A percentile compares a stretch with the other conserved stretches of the same genome.
Evolutionary conservation across 2,113 vertebrate species (phyloP).

Genomic region (Neofelis nebulosa): DNA sequence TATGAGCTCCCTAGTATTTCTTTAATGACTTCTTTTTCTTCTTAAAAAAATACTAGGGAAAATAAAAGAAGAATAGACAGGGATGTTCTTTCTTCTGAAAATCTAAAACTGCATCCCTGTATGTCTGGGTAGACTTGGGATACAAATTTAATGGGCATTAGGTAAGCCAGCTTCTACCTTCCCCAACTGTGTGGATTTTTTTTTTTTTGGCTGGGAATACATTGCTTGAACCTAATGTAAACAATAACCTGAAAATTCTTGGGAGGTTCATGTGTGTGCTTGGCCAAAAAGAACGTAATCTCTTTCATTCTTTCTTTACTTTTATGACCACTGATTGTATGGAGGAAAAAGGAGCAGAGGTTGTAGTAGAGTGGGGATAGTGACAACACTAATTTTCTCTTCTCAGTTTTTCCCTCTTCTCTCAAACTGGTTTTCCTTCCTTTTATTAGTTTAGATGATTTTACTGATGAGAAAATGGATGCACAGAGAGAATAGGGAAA

Average conservation of each 20-base stretch:
- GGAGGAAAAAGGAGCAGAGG: neutral
- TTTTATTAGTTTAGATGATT: constrained; percentile 1
- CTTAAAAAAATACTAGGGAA: neutral
- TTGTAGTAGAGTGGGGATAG: neutral
- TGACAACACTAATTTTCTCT: neutral
- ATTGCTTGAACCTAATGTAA: neutral
- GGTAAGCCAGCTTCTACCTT: neutral
- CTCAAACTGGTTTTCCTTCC: neutral
- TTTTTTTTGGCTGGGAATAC: neutral
- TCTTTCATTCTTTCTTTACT: neutral
- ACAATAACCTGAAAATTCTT: neutral
- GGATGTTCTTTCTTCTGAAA: neutral
- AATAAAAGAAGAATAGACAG: neutral
- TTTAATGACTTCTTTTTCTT: neutral
- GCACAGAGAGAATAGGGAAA: neutral
- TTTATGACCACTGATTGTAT: neutral
- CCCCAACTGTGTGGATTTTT: neutral
- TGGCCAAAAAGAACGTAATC: neutral
- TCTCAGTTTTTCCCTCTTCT: neutral
- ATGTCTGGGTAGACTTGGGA: neutral
- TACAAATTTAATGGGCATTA: neutral
- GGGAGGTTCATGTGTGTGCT: neutral
- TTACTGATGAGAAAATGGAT: neutral
- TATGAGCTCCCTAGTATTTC: neutral
- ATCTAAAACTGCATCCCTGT: neutral